These are phyloP conservation scores for Cephalotes varians DNA, from an alignment of 2,888 invertebrate genomes.

Conservation along the genomic window DNA sequence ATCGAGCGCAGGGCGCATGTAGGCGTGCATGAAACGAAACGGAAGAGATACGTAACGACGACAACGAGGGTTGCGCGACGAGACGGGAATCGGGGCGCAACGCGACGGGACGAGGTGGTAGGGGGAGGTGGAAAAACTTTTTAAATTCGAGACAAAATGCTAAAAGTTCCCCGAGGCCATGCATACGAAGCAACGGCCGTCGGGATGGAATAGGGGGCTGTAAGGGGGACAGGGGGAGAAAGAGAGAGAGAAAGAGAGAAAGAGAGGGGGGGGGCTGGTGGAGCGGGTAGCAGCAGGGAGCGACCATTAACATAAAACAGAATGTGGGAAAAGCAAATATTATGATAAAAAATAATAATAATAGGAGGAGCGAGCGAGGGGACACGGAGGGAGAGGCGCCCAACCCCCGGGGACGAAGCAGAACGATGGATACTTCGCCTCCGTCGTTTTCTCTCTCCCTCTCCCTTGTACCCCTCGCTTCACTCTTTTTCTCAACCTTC, in stretches of 20 bases:
- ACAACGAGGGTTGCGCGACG: conserved; percentile 31
- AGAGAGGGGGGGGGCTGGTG: conserved; percentile 31
- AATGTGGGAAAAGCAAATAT: conserved; percentile 78
- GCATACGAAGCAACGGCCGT: conserved; percentile 78
- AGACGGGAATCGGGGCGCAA: background rate
- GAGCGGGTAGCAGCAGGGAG: conserved; percentile 65
- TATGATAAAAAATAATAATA: conserved; percentile 77
- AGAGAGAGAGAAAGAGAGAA: conserved; percentile 49
- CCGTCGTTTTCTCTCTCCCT: conserved; percentile 63
- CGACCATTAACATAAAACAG: conserved; percentile 82
- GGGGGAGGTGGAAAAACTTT: conserved; percentile 78
- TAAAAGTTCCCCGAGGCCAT: conserved; percentile 83
- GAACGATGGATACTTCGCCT: conserved; percentile 75
- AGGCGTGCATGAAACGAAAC: conserved; percentile 50
- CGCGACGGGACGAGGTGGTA: conserved; percentile 32
- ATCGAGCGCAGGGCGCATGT: conserved; percentile 43
- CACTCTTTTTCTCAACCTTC: conserved; percentile 6
- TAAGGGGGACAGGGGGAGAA: conserved; percentile 52
- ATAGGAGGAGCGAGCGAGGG: conserved; percentile 70
- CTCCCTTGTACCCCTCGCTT: conserved; percentile 23
- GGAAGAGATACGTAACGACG: conserved; percentile 55
- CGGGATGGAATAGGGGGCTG: conserved; percentile 67
- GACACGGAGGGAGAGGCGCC: conserved; percentile 71
- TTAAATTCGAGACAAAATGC: conserved; percentile 84
- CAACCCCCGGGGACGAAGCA: conserved; percentile 72